A percentile compares a stretch with the other conserved stretches of the same genome.
These are phyloP conservation scores for Aphidoletes aphidimyza DNA, from an alignment of 2,888 invertebrate species.

Conservation along the genomic window DNA sequence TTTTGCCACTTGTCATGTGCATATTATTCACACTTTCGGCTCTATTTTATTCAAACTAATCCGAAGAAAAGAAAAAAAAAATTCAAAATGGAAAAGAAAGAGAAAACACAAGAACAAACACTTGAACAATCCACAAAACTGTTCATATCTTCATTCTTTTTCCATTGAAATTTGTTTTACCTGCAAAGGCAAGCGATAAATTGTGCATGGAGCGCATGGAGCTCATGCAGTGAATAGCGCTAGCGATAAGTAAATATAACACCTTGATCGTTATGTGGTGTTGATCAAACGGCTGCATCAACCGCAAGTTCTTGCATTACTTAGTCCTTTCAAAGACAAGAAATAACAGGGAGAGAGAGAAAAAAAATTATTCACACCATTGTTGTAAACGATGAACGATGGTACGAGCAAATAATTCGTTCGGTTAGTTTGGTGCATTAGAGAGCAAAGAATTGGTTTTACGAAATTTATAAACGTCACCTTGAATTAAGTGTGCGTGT, in stretches of 20 bases:
- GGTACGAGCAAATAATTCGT: too few relatives aligned
- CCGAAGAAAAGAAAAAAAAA: too few relatives aligned
- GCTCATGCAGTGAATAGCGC: neutral
- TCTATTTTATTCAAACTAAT: slow-evolving; percentile 33
- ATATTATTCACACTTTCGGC: neutral
- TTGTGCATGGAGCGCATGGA: neutral
- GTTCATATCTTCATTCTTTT: slow-evolving; percentile 33
- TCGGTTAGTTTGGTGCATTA: neutral
- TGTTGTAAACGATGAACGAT: neutral
- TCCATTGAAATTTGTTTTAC: neutral
- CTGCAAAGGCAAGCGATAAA: neutral
- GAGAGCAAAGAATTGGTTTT: neutral
- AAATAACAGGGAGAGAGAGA: neutral
- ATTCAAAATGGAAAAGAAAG: too few relatives aligned
- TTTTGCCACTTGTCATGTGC: neutral
- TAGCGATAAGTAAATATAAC: slow-evolving; percentile 43
- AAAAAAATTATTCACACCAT: neutral
- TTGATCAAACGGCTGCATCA: neutral
- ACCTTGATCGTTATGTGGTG: neutral
- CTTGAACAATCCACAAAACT: neutral
- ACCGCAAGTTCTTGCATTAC: neutral
- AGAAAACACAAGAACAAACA: neutral
- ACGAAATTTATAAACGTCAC: slow-evolving; percentile 30
- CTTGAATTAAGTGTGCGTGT: neutral
- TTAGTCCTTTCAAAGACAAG: neutral